These are phyloP conservation scores for Xestoiulus laeticollis DNA, from an alignment of 2,888 invertebrate species.

Conservation along the genomic window DNA sequence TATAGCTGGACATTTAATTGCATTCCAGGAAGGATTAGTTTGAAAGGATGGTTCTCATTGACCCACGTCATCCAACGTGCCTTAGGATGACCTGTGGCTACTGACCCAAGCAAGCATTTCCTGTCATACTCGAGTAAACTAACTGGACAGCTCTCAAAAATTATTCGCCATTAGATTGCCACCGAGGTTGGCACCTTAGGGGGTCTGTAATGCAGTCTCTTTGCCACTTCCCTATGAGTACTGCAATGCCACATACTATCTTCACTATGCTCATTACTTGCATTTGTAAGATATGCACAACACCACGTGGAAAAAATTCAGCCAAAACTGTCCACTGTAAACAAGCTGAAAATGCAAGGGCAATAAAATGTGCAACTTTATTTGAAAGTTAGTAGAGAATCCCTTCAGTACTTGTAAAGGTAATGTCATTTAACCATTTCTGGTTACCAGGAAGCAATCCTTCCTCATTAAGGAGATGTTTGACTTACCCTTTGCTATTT, in stretches of 20 bases:
- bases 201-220: constrained; percentile 34
- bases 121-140: constrained; percentile 24
- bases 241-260: not conserved
- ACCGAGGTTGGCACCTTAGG: constrained; percentile 27
- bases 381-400: not conserved
- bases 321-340: not conserved
- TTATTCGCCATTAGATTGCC: constrained; percentile 29
- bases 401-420: constrained; percentile 13
- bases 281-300: not conserved
- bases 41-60: not conserved
- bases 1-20: constrained; percentile 12
- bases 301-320: not conserved
- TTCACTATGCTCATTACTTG: constrained; percentile 5
- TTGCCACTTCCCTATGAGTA: not conserved
- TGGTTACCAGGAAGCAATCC: constrained; percentile 18
- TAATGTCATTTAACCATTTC: not conserved
- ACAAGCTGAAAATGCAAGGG: not conserved
- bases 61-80: not conserved
- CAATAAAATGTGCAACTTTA: constrained; percentile 1
- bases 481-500: constrained; percentile 2
- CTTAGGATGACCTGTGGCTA: constrained; percentile 5
- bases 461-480: constrained; percentile 11
- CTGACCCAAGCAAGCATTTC: constrained; percentile 28
- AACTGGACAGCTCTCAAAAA: constrained; percentile 37
- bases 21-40: constrained; percentile 1